Percentiles rank a stretch among this genome's conserved stretches.
Conservation (phyloP, 2,888 invertebrate species). For the Papilio demoleus region DNA sequence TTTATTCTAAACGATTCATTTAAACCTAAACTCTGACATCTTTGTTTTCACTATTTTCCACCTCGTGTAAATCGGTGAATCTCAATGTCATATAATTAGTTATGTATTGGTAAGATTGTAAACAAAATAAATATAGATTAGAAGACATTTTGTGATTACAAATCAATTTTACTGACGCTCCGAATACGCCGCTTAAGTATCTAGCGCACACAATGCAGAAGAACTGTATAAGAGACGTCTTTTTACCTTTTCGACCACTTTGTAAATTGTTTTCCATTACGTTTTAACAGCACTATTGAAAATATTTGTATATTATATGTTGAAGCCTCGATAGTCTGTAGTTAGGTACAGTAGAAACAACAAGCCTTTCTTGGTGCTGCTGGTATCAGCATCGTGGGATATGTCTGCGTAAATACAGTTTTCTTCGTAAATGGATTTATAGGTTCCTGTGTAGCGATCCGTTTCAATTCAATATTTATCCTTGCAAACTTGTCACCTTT, state of each 20-base stretch:
- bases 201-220: slow-evolving; percentile 59
- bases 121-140: slow-evolving; percentile 63
- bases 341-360: slow-evolving; percentile 67
- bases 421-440: slow-evolving; percentile 70
- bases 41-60: slow-evolving; percentile 14
- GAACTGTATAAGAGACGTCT: slow-evolving; percentile 54
- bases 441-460: slow-evolving; percentile 53
- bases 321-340: slow-evolving; percentile 1
- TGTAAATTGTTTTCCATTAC: slow-evolving; percentile 50
- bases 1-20: slow-evolving; percentile 14
- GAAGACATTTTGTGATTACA: slow-evolving; percentile 61
- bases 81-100: slow-evolving; percentile 56
- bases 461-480: slow-evolving; percentile 75
- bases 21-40: slow-evolving; percentile 8
- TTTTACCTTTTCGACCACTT: slow-evolving; percentile 46
- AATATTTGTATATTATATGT: neutral
- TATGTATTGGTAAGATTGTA: slow-evolving; percentile 58
- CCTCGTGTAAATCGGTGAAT: slow-evolving; percentile 43
- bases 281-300: neutral
- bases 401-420: slow-evolving; percentile 69
- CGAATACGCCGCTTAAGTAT: slow-evolving; percentile 57
- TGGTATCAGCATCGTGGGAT: slow-evolving; percentile 67
- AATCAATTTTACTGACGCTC: slow-evolving; percentile 56
- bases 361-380: slow-evolving; percentile 70
- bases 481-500: slow-evolving; percentile 73